These are phyloP conservation scores for Valencia hispanica DNA, from an alignment of 2,797 vertebrate species.

Conservation along the genomic window DNA sequence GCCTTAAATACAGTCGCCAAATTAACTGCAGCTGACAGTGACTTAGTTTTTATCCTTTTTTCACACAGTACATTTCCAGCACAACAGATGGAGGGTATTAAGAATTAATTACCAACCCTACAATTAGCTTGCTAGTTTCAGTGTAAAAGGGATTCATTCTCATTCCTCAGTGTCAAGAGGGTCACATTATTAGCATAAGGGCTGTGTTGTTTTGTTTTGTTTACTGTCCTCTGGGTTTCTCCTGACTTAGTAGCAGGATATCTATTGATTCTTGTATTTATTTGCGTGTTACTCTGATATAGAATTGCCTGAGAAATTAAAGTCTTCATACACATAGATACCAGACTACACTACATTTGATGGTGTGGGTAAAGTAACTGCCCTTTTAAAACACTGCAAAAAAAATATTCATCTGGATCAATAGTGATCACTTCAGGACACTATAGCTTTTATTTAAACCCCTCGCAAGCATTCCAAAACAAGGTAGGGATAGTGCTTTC, in stretches of 20 bases:
- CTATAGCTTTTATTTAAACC: conserved; percentile 67
- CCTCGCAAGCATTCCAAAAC: conserved; percentile 62
- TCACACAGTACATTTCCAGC: conserved; percentile 35
- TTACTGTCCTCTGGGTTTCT: conserved; percentile 5
- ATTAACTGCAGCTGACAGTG: conserved; percentile 51
- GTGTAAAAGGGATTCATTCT: conserved; percentile 49
- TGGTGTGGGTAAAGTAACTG: conserved; percentile 4
- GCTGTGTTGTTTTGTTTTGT: conserved; percentile 9
- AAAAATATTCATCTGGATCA: conserved; percentile 68
- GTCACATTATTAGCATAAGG: conserved; percentile 17
- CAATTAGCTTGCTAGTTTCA: conserved; percentile 59
- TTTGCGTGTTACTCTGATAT: conserved; percentile 19
- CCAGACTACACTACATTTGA: conserved; percentile 3
- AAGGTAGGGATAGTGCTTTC: conserved; percentile 61
- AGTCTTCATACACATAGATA: conserved; percentile 4
- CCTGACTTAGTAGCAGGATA: conserved; percentile 6
- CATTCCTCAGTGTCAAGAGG: conserved; percentile 36
- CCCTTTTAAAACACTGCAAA: conserved; percentile 50
- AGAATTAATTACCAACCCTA: conserved; percentile 60
- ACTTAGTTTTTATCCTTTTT: conserved; percentile 47
- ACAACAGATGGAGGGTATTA: conserved; percentile 57
- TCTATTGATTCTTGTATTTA: conserved; percentile 23
- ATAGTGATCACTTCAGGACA: conserved; percentile 67
- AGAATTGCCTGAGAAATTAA: conserved; percentile 21
- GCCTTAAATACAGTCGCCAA: conserved; percentile 32